A percentile compares a stretch with the other conserved stretches of the same genome.
These are phyloP conservation scores for Pomacea maculata DNA, from an alignment of 1,140 invertebrate species.

Conservation along the genomic window DNA sequence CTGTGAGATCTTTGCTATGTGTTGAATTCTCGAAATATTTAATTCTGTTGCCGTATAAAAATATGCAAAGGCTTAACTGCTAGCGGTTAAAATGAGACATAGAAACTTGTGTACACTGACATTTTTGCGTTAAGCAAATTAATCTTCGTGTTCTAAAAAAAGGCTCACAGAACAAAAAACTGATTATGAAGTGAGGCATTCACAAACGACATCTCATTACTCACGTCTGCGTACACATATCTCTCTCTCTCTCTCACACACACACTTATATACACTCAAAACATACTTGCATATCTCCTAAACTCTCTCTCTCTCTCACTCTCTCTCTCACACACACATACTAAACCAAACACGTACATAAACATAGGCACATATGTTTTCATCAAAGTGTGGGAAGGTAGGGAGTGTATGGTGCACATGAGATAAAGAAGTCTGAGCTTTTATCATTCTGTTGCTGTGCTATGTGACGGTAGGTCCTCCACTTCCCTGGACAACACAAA, in stretches of 20 bases:
- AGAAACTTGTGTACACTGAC: not conserved
- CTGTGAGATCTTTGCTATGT: no score
- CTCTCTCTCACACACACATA: constrained; percentile 3
- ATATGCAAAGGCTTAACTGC: not conserved
- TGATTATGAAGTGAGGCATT: not conserved
- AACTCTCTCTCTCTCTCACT: not conserved
- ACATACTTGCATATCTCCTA: no score
- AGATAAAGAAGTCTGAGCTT: no score
- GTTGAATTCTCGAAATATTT: not conserved
- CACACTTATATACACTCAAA: not conserved
- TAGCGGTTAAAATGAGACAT: not conserved
- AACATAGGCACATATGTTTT: not conserved
- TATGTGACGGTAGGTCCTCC: no score
- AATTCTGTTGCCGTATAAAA: not conserved
- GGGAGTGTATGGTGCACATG: no score
- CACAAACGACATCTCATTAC: not conserved
- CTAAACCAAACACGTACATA: no score
- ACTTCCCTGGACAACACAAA: no score
- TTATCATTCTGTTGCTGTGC: no score
- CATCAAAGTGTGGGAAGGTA: no score
- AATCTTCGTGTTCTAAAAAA: not conserved
- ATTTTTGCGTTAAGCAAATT: not conserved
- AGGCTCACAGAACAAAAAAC: not conserved
- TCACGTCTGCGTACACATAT: not conserved
- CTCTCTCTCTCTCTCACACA: constrained; percentile 3